Evolutionary conservation across 2,113 vertebrate genomes (phyloP), one percentile per base, ranked within the genome.

Genomic region (Atherinomorus stipes): DNA sequence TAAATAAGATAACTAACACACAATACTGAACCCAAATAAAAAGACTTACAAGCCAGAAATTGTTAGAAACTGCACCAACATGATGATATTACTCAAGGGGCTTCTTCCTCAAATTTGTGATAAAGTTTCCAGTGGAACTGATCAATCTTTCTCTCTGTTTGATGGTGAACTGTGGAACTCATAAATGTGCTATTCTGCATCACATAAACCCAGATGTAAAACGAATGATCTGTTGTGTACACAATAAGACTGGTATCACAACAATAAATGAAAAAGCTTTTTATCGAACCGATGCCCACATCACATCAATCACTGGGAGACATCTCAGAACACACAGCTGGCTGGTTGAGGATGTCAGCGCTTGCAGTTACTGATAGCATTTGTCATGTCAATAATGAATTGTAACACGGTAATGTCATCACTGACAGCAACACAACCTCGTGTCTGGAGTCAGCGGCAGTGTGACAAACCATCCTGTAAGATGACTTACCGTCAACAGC

Each of bases 401-500:
- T 51, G 34, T 7, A 11, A 56, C 16, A 13, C n/a, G 21, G 77
- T 23, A 64, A 47, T n/a, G 61, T 23, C 18, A 51, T 51, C 7
- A 49, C 9, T 40, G 19, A 31, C 50, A 45, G 52, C 34, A 47
- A 58, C 21, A 26, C 51, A 53, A 52, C 44, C 28, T 62, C 28
- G 21, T 21, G 16, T 57, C 52, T 52, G 18, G 71, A 78, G 25
- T 61, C 38, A 50, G 61, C 1, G 0, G 18, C 1, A 3, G 6
- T 7, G 13, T 71, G 42, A 38, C 12, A 50, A 56, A 63, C 11
- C 19, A 22, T 52, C 57, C 56, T 67, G 57, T 25, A 4, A 45
- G 57, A 72, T 67, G 22, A 96, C 97, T 97, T 80, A 99, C 98
- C 11, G 95, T 95, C 80, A 99, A 93, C 77, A 99, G 94, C 62